Base-by-base conservation (phyloP, 1,140 invertebrate genomes). In the Aleiodes sp. region DNA sequence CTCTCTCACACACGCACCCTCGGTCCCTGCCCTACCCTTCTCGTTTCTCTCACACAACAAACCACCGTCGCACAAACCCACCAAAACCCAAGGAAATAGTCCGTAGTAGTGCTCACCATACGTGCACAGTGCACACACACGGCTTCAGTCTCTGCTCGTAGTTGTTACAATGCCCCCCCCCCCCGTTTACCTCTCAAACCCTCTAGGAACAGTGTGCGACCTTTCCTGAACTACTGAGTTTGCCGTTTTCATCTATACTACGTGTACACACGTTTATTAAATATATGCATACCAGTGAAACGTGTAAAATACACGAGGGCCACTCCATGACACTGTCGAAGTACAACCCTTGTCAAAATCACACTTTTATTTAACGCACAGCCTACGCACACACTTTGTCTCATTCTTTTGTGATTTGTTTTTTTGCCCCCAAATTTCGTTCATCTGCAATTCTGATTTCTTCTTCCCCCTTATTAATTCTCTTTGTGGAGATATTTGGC, bases 1-100 rank as follows among this genome's bases (percentile, higher is more conserved):
- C 62, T 57, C 28, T 69, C 46, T 68, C 19, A 37, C 29, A 21
- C n/a, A 21, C 41, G 8, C 3, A 46, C 43, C 43, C 52, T 33
- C 24, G 2, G 16, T 57, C 52, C n/a, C 1, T 2, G 3, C 9
- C 10, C 9, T 12, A 28, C 24, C 26, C 10, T 59, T 31, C 56
- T 14, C 12, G 12, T 33, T 33, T 33, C 31, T 10, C n/a, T n/a
- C n/a, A n/a, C n/a, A n/a, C n/a, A n/a, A n/a, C n/a, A n/a, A n/a
- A n/a, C n/a, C n/a, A n/a, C n/a, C n/a, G n/a, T n/a, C n/a, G n/a
- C n/a, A n/a, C n/a, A n/a, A n/a, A n/a, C n/a, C n/a, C n/a, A n/a
- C n/a, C n/a, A n/a, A n/a, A n/a, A n/a, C n/a, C n/a, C n/a, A n/a
- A n/a, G n/a, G n/a, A n/a, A n/a, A n/a, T n/a, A n/a, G n/a, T n/a